Base-by-base conservation (phyloP, 2,888 invertebrate genomes). In the Heliothis peltigera region DNA sequence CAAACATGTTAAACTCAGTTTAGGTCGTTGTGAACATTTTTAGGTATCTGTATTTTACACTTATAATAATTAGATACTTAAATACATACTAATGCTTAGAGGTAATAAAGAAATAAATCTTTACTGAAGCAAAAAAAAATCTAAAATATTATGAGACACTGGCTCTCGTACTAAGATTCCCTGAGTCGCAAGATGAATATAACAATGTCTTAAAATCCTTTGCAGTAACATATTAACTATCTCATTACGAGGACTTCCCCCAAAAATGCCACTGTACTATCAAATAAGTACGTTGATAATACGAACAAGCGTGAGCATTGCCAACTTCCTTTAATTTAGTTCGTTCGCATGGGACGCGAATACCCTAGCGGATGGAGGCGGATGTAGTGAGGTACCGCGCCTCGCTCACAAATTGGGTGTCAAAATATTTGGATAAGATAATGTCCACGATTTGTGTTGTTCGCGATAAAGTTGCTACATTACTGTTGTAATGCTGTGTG, bases 341-440 rank as follows among this genome's bases (percentile, higher is more conserved):
- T 70, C 66, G 59, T 61, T 73, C 57, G 62, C 53, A 74, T 58
- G 65, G 73, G 64, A 62, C 71, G 77, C 71, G 70, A 64, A 64
- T 53, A 44, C 75, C 72, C 70, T 48, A 64, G 55, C 77, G 79
- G 79, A 77, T 70, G 79, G 79, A 77, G 68, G 71, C 54, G 58
- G 43, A 42, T 69, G 73, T 47, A 53, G 21, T 64, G 21, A 59
- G 55, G 22, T 44, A 12, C 70, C 70, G 64, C 63, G 59, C 71
- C 71, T 63, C 57, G 63, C 52, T 35, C 28, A 66, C 79, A 77
- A 79, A 79, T 80, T 80, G 64, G 73, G 77, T 71, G 75, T 79
- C 75, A 81, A 79, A 79, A 75, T 75, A 70, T 71, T 68, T 75
- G 77, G 84, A 83, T 79, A 81, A 77, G 80, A 81, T 83, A 78